Evolutionary conservation across 1,140 invertebrate genomes (phyloP).

Genomic region (Drosophila biarmipes): DNA sequence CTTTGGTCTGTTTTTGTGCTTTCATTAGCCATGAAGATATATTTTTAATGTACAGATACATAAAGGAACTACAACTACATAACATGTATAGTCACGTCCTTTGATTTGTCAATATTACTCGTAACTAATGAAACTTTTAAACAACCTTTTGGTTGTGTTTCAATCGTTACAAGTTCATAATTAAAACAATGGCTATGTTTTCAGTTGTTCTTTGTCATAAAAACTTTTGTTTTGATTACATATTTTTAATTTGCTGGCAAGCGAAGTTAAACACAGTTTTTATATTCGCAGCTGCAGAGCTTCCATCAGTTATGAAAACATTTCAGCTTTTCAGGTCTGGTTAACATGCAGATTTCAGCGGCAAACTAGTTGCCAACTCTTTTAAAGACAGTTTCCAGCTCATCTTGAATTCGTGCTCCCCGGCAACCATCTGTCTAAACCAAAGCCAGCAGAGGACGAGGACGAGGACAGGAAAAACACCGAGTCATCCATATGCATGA

Average conservation of each 20-base stretch:
- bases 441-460: neutral
- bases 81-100: no score
- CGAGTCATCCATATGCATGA: conserved; percentile 70
- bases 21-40: no score
- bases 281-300: conserved; percentile 20
- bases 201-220: neutral
- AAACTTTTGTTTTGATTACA: conserved; percentile 15
- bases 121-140: neutral
- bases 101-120: neutral
- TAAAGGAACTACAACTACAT: no score
- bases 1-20: no score
- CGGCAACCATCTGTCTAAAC: conserved; percentile 24
- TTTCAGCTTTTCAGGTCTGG: conserved; percentile 6
- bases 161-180: neutral
- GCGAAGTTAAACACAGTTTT: conserved; percentile 15
- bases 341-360: conserved; percentile 27
- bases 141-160: neutral
- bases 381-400: conserved; percentile 25
- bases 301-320: conserved; percentile 34
- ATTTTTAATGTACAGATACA: no score
- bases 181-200: conserved; percentile 1
- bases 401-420: conserved; percentile 17
- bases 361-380: conserved; percentile 14
- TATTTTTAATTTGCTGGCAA: conserved; percentile 1
- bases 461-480: conserved; percentile 7